Evolutionary conservation across 2,797 vertebrate species (phyloP).

Genomic region (Pitangus sulphuratus): DNA sequence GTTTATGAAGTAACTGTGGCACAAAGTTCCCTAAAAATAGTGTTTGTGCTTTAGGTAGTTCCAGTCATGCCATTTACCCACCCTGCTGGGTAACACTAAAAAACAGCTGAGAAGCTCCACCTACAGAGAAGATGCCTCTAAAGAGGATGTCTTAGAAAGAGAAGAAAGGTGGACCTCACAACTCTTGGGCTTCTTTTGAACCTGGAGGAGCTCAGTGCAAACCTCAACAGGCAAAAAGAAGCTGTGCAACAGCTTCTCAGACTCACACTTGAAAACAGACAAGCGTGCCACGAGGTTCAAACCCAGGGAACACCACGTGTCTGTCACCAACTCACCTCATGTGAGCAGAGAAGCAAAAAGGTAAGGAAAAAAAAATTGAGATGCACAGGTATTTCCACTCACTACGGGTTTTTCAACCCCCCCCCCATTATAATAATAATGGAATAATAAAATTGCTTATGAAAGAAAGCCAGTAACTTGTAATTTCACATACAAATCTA

Average conservation of each 20-base stretch:
- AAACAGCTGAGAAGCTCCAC: neutral
- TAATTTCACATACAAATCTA: neutral
- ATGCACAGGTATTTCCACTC: neutral
- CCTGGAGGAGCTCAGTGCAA: neutral
- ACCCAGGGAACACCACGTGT: neutral
- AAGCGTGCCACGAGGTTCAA: neutral
- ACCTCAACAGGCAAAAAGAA: neutral
- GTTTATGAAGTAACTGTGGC: neutral
- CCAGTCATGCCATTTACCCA: fast-evolving
- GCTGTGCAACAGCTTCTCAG: neutral
- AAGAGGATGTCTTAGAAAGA: neutral
- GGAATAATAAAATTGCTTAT: neutral
- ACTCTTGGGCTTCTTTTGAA: neutral
- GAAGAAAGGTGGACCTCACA: neutral
- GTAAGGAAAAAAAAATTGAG: neutral
- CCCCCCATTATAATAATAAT: neutral
- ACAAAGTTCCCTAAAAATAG: neutral
- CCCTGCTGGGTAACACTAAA: neutral
- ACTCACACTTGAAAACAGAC: neutral
- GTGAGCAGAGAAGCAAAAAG: neutral
- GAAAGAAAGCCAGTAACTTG: neutral
- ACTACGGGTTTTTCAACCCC: fast-evolving
- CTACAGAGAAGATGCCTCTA: neutral
- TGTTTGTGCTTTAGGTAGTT: neutral
- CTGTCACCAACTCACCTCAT: neutral